Evolutionary conservation across 2,797 vertebrate genomes (phyloP).

Genomic region (Phrynocephalus vlangalii): DNA sequence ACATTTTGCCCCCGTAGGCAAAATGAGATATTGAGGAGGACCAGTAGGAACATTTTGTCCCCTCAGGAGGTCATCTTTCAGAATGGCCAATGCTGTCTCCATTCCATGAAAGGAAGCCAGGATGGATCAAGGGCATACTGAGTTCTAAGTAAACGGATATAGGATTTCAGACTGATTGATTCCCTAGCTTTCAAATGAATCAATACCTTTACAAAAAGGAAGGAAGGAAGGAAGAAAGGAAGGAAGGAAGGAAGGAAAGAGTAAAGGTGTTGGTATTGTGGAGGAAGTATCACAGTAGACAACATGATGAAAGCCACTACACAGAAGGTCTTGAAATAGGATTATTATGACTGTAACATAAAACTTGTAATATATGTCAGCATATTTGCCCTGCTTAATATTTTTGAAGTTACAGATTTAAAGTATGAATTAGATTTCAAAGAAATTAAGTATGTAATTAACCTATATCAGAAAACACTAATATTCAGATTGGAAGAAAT

Average conservation of each 20-base stretch:
- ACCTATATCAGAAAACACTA: not conserved
- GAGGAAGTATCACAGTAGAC: not conserved
- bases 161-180: not conserved
- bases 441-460: slow-evolving; percentile 2
- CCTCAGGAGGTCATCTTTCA: too few relatives aligned
- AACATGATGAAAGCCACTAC: not conserved
- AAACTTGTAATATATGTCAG: not conserved
- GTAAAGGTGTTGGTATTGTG: not conserved
- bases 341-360: not conserved
- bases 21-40: too few relatives aligned
- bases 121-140: not conserved
- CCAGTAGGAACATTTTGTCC: too few relatives aligned
- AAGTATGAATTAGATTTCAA: slow-evolving; percentile 5
- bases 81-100: too few relatives aligned
- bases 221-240: not conserved
- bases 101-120: too few relatives aligned
- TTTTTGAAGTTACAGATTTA: slow-evolving; percentile 2
- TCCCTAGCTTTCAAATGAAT: not conserved
- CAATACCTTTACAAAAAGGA: not conserved
- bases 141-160: not conserved
- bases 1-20: too few relatives aligned
- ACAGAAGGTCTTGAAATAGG: not conserved
- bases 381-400: not conserved
- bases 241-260: not conserved
- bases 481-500: not conserved